These are phyloP conservation scores for Xylophagus ater DNA, from an alignment of 2,888 invertebrate genomes.

Conservation along the genomic window DNA sequence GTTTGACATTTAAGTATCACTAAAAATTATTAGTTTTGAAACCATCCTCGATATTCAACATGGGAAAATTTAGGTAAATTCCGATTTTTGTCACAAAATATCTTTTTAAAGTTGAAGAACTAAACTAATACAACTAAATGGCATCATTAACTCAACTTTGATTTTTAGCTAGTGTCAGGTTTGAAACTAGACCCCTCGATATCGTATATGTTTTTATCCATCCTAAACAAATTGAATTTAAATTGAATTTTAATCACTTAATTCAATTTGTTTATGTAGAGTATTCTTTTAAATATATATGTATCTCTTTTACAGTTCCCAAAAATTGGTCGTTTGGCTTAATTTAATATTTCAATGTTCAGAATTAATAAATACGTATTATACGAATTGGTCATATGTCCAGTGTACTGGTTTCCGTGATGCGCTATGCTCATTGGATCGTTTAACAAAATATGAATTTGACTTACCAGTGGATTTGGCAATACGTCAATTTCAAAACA, in stretches of 20 bases:
- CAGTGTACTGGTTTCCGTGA: conserved; percentile 96
- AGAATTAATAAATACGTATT: conserved; percentile 65
- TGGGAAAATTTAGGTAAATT: too few species aligned
- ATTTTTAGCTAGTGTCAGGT: too few species aligned
- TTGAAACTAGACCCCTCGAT: too few species aligned
- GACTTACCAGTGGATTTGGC: conserved; percentile 94
- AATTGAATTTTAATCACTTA: not conserved
- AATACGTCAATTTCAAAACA: conserved; percentile 92
- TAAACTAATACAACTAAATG: too few species aligned
- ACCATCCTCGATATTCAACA: too few species aligned
- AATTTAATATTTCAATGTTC: conserved; percentile 83
- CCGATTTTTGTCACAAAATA: too few species aligned
- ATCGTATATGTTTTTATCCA: too few species aligned
- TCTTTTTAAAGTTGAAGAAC: too few species aligned
- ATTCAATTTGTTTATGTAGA: not conserved
- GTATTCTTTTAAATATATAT: conserved; percentile 2
- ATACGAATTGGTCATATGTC: conserved; percentile 89
- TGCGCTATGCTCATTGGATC: conserved; percentile 80
- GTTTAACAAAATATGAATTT: conserved; percentile 73
- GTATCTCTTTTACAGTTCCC: conserved; percentile 49
- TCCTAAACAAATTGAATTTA: conserved; percentile 2
- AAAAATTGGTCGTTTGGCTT: conserved; percentile 88
- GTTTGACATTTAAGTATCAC: too few species aligned
- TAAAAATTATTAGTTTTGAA: too few species aligned
- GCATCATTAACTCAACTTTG: too few species aligned